Conservation (phyloP, 1,140 invertebrate species). For the Phymastichus coffea region DNA sequence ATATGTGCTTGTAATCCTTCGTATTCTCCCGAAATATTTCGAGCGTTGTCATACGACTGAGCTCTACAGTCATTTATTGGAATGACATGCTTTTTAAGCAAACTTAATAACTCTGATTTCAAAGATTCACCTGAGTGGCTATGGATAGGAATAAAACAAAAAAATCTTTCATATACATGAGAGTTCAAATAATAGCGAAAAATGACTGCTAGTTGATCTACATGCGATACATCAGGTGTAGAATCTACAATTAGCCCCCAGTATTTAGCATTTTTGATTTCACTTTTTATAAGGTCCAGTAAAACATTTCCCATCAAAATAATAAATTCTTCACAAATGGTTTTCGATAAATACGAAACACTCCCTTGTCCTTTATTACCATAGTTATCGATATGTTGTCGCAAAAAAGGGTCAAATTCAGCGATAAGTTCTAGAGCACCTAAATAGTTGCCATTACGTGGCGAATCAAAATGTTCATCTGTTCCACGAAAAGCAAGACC, state of each 20-base stretch:
- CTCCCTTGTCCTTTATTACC: constrained; percentile 41
- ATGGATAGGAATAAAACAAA: constrained; percentile 32
- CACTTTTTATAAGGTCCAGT: background rate
- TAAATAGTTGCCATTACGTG: constrained; percentile 38
- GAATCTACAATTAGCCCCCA: constrained; percentile 40
- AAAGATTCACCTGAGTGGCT: constrained; percentile 34
- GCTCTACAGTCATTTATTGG: too few relatives aligned
- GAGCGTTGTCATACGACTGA: too few relatives aligned
- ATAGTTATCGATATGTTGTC: constrained; percentile 39
- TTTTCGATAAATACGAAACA: constrained; percentile 40
- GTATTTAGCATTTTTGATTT: constrained; percentile 28
- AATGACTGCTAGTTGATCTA: constrained; percentile 43
- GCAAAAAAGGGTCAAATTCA: too few relatives aligned
- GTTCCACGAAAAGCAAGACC: constrained; percentile 36
- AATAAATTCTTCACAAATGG: constrained; percentile 38
- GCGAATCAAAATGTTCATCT: constrained; percentile 35
- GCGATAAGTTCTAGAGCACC: constrained; percentile 35
- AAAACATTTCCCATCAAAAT: constrained; percentile 11
- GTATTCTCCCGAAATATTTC: constrained; percentile 22
- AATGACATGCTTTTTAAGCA: background rate
- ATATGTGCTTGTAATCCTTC: constrained; percentile 18
- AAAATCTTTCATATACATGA: constrained; percentile 32
- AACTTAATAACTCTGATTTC: constrained; percentile 19
- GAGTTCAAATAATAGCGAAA: constrained; percentile 34
- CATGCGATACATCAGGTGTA: constrained; percentile 43